Evolutionary conservation across 2,113 vertebrate genomes (phyloP), one percentile per base, ranked within the genome.

Genomic region (Candoia aspera): DNA sequence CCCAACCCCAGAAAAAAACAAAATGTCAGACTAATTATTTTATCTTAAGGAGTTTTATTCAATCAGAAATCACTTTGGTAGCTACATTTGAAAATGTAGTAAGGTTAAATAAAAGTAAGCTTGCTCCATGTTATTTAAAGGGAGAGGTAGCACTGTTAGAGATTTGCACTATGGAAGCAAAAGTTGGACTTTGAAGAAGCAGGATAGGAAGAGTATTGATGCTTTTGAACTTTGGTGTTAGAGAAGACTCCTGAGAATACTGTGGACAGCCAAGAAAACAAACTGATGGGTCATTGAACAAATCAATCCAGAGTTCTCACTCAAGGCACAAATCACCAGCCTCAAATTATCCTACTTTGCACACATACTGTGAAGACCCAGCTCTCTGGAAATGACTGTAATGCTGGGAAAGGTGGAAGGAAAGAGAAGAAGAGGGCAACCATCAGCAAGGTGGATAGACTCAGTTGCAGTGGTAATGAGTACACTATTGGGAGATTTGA

Each of bases 21-120:
- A 6, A 49, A 49, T 49, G 49, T 49, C 54, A 26, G 0, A 91
- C n/a, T 88, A 89, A 55, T 0, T 46, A 94, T 94, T 93, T 8
- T 87, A 85, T 90, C 85, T 92, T 60, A 86, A 93, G 79, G 9
- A 37, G 19, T 90, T 94, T 94, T 92, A 87, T 79, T 86, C 0
- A 5, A 49, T 5, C n/a, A 91, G 33, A 57, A 92, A 89, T 13
- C 60, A 11, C 89, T 59, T 94, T 94, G 92, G 26, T 0, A 15
- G 91, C 9, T 87, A 79, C 68, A 94, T 90, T 10, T 24, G 91
- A 83, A 37, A 93, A 10, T 49, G 88, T 94, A 92, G 88, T 23
- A 55, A 53, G 87, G 92, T 68, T 91, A 68, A n/a, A 79, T 12
- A 0, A 0, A 57, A 92, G 58, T 8, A 91, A 87, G 6, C 58